phyloP scores from a whole-genome alignment of 2,113 vertebrate genomes.

The Capricornis sumatraensis region DNA sequence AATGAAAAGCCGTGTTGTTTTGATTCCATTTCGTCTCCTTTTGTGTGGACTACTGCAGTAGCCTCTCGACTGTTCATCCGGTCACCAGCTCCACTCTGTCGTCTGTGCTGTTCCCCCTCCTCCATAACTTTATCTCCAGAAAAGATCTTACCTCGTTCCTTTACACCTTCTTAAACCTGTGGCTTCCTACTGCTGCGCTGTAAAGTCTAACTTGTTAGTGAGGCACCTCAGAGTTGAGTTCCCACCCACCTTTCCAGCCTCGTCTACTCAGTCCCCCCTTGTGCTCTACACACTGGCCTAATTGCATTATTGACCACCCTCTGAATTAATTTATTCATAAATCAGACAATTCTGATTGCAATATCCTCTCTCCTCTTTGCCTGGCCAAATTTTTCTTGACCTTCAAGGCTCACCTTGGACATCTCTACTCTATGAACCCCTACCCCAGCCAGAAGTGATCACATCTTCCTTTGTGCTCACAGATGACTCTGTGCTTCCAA shows the following conservation, averaged over 20 bases:
- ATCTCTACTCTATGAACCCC: neutral
- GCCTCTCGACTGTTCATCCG: neutral
- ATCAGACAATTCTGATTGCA: neutral
- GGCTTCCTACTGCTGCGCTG: neutral
- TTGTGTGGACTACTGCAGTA: neutral
- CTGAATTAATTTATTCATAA: neutral
- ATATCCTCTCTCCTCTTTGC: neutral
- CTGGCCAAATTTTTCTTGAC: neutral
- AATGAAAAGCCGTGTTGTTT: neutral
- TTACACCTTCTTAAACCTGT: neutral
- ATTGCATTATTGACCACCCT: neutral
- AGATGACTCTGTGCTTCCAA: neutral
- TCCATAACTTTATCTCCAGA: neutral
- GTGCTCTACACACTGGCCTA: neutral
- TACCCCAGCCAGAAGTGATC: neutral
- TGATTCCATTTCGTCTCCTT: neutral
- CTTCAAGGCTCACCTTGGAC: neutral
- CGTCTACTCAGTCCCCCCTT: neutral
- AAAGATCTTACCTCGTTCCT: neutral
- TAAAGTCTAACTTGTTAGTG: neutral
- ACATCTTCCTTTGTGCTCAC: neutral
- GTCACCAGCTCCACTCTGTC: neutral
- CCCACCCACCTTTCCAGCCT: neutral
- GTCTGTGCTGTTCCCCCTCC: neutral
- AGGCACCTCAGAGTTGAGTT: neutral